Evolutionary conservation across 1,140 invertebrate species (phyloP), one percentile per base, ranked within the genome.

Genomic region (Psix sp.): DNA sequence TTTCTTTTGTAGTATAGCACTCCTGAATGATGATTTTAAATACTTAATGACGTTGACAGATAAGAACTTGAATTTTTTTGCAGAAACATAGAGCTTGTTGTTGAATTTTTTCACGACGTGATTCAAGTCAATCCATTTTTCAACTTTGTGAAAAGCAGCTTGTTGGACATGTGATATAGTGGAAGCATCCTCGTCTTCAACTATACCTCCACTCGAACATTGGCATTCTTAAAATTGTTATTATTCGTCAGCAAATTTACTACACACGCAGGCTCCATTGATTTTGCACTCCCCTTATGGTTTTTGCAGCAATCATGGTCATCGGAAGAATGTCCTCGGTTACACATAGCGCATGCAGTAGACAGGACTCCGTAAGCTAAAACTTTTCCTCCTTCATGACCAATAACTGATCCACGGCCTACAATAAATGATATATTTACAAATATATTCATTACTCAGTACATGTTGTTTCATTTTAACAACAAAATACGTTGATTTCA

Each of bases 111-210:
- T 63, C 0, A 51, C 38, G 6, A 17, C 31, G 15, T 74, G 71
- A 26, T 74, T 74, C 4, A n/a, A 62, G n/a, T 74, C 56, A 43
- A 40, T 43, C 57, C 63, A 65, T 45, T 74, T 74, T 5, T 54
- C 3, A 9, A 67, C 29, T 15, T 17, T 31, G 24, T 74, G 49
- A 0, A 29, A 3, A 14, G 21, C 15, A 4, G 51, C 38, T 31
- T 31, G 9, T 57, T 56, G 39, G 0, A 71, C 49, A 17, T 68
- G 57, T 7, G 54, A 18, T 18, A 77, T 74, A 1, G 42, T 66
- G 0, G 40, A 13, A 10, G 59, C 56, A 39, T 77, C 72, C 45
- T 75, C 72, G 35, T 77, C 75, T 15, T 54, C 66, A 38, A 77
- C 68, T 0, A 75, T 14, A 18, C 46, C 26, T 17, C 60, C 54